These are phyloP conservation scores for Octodon degus DNA, from an alignment of 2,113 vertebrate genomes.

Conservation along the genomic window DNA sequence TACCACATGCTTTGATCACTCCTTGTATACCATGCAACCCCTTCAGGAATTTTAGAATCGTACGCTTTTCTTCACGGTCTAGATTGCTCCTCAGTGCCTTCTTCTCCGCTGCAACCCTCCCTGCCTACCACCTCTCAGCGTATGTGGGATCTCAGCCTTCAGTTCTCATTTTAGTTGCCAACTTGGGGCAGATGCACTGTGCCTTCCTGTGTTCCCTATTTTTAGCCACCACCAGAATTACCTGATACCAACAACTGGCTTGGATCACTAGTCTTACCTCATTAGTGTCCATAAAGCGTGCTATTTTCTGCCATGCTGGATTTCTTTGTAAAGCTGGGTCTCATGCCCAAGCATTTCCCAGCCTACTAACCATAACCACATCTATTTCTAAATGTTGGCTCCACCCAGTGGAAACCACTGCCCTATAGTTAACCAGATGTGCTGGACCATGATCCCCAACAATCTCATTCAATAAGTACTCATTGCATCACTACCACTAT, in stretches of 20 bases:
- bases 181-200: not conserved
- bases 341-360: not conserved
- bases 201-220: not conserved
- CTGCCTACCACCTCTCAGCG: not conserved
- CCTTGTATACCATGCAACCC: not conserved
- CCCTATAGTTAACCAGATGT: not conserved
- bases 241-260: not conserved
- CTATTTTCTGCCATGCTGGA: not conserved
- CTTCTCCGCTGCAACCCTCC: not conserved
- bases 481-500: not conserved
- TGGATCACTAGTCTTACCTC: not conserved
- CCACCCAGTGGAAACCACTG: not conserved
- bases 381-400: constrained; percentile 33
- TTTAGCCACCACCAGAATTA: not conserved
- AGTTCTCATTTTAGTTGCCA: not conserved
- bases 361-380: not conserved
- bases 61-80: too few species aligned
- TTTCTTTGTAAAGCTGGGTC: not conserved
- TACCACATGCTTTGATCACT: not conserved
- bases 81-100: not conserved
- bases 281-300: constrained; percentile 7
- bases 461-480: constrained; percentile 1
- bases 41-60: not conserved
- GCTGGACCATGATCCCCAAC: not conserved
- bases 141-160: not conserved